phyloP scores from a whole-genome alignment of 2,113 vertebrate species.

The Bungarus multicinctus region DNA sequence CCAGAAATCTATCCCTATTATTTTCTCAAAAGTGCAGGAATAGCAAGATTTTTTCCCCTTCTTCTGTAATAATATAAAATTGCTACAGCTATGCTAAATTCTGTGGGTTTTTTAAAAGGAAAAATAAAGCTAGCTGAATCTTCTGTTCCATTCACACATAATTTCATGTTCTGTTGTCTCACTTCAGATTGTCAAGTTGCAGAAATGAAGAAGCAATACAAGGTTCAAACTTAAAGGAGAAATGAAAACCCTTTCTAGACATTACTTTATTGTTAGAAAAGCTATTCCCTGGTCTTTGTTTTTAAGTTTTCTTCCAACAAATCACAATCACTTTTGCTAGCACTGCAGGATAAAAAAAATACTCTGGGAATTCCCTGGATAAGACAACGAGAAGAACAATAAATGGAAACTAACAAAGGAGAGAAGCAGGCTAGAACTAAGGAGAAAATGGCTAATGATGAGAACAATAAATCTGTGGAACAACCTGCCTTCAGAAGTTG shows the following conservation, averaged over 20 bases:
- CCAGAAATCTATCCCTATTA: not conserved
- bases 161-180: not conserved
- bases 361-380: not conserved
- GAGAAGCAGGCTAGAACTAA: not conserved
- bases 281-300: not conserved
- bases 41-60: not conserved
- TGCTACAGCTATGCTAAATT: constrained; percentile 5
- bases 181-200: not conserved
- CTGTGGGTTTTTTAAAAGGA: not conserved
- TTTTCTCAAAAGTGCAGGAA: constrained; percentile 14
- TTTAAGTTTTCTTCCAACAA: not conserved
- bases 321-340: not conserved
- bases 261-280: not conserved
- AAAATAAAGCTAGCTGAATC: not conserved
- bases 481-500: not conserved
- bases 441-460: not conserved
- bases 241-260: not conserved
- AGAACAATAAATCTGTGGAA: not conserved
- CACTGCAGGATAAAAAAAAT: not conserved
- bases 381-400: not conserved
- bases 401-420: not conserved
- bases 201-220: not conserved
- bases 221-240: not conserved
- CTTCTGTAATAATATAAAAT: constrained; percentile 20
- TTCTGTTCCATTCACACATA: not conserved